Evolutionary conservation across 2,797 vertebrate species (phyloP).

Genomic region (Schizothorax lantsangensis): DNA sequence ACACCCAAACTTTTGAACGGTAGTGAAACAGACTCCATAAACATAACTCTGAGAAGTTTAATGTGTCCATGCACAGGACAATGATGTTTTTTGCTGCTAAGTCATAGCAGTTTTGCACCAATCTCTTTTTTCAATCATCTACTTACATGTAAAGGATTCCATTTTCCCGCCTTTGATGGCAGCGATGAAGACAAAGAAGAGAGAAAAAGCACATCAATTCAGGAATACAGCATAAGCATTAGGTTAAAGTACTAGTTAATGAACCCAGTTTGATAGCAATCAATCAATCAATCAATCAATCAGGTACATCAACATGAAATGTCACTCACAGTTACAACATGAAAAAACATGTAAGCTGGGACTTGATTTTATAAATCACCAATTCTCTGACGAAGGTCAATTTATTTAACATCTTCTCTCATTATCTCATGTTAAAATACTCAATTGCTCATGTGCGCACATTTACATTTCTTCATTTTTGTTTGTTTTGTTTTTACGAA

Average conservation of each 20-base stretch:
- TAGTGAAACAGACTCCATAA: background rate
- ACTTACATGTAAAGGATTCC: conserved; percentile 98
- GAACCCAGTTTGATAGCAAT: background rate
- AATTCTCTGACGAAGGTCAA: background rate
- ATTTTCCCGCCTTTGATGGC: conserved; percentile 90
- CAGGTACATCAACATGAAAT: background rate
- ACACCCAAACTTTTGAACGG: background rate
- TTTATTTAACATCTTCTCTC: background rate
- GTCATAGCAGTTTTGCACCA: background rate
- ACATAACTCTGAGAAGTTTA: background rate
- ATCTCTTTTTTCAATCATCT: background rate
- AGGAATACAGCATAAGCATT: conserved; percentile 48
- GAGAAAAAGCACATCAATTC: conserved; percentile 75
- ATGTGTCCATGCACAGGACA: background rate
- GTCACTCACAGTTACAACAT: background rate
- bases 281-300: background rate
- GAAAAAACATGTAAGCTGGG: background rate
- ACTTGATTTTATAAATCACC: background rate
- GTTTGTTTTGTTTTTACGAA: background rate
- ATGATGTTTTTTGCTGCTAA: background rate
- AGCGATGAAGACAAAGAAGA: conserved; percentile 78
- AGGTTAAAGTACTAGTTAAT: background rate
- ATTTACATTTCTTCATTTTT: background rate
- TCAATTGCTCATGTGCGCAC: background rate
- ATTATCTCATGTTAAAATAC: background rate